phyloP scores from a whole-genome alignment of 2,888 invertebrate species.

The Eubasilissa splendida region DNA sequence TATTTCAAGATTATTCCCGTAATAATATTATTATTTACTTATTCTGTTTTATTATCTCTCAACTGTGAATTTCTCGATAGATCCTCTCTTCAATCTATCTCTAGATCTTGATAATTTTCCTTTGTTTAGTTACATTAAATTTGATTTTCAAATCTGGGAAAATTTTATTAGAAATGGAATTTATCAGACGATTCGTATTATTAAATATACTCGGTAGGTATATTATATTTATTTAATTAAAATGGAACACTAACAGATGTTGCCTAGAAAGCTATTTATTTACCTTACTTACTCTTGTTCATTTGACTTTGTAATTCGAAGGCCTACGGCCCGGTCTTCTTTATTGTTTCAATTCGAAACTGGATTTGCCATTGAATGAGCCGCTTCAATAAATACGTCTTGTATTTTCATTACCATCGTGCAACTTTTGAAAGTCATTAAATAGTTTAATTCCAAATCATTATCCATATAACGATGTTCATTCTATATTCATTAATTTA shows the following conservation, averaged over 20 bases:
- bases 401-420: neutral
- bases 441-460: too few species aligned
- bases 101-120: neutral
- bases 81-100: neutral
- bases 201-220: constrained; percentile 11
- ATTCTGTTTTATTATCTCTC: too few species aligned
- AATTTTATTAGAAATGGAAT: constrained; percentile 25
- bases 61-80: too few species aligned
- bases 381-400: constrained; percentile 15
- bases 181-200: constrained; percentile 34
- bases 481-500: too few species aligned
- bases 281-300: constrained; percentile 25
- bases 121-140: neutral
- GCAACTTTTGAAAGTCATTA: neutral
- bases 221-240: constrained; percentile 42
- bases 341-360: constrained; percentile 14
- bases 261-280: constrained; percentile 37
- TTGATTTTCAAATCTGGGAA: constrained; percentile 24
- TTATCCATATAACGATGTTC: too few species aligned
- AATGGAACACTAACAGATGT: constrained; percentile 40
- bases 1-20: too few species aligned
- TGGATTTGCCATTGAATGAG: constrained; percentile 8
- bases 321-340: constrained; percentile 13
- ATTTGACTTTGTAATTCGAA: constrained; percentile 42
- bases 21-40: too few species aligned